These are phyloP conservation scores for Drosophila macrospina DNA, from an alignment of 2,888 invertebrate genomes.

Conservation along the genomic window DNA sequence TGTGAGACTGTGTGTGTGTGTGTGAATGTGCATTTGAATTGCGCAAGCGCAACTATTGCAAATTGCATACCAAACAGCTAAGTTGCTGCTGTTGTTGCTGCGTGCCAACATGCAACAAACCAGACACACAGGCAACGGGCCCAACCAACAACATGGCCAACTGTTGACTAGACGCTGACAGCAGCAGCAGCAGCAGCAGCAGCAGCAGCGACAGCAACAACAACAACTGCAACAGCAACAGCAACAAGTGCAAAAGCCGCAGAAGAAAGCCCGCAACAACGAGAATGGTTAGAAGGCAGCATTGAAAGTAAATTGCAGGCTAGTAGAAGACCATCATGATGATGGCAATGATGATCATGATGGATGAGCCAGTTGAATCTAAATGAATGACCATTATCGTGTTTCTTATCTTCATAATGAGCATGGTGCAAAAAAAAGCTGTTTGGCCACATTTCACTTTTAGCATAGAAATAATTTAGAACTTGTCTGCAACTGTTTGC, in stretches of 20 bases:
- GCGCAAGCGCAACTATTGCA: constrained; percentile 80
- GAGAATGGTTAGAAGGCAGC: constrained; percentile 59
- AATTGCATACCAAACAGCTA: constrained; percentile 75
- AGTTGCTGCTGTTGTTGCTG: constrained; percentile 42
- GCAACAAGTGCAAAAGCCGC: constrained; percentile 66
- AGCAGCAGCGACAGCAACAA: constrained; percentile 22
- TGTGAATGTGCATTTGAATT: constrained; percentile 71
- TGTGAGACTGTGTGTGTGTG: constrained; percentile 28
- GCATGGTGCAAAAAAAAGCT: constrained; percentile 57
- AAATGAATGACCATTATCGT: constrained; percentile 30
- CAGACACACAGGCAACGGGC: constrained; percentile 75
- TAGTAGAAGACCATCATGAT: constrained; percentile 31
- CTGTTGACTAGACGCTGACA: constrained; percentile 76
- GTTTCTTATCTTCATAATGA: constrained; percentile 18
- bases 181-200: constrained; percentile 18
- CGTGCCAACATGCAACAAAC: constrained; percentile 80
- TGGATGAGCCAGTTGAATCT: constrained; percentile 21
- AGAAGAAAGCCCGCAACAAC: constrained; percentile 67
- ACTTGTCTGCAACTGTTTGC: constrained; percentile 65
- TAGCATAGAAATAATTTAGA: constrained; percentile 80
- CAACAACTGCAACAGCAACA: constrained; percentile 32
- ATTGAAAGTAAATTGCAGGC: constrained; percentile 75
- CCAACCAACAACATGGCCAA: constrained; percentile 43
- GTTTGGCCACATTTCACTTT: constrained; percentile 79
- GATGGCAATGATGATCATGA: constrained; percentile 26